Base-by-base conservation (phyloP, 2,797 vertebrate genomes). In the Anguilla megastoma region DNA sequence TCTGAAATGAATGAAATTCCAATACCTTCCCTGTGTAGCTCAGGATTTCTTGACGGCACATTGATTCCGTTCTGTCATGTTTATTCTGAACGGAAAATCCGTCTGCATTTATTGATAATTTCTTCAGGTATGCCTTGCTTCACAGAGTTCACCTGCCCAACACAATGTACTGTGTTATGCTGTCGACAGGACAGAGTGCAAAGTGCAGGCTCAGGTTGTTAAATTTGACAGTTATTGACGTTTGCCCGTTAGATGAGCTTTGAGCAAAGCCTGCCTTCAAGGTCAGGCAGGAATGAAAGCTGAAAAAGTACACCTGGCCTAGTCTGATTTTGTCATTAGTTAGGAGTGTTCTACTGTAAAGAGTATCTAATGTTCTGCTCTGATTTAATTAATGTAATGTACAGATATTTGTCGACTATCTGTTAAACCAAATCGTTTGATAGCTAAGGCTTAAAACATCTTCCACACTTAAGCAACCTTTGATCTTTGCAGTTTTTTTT, bases 1-100 rank as follows among this genome's bases (percentile, higher is more conserved):
- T 88, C 89, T 91, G 89, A 89, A 90, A 76, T 89, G 86, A 93
- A 94, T 90, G 82, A 76, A 94, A 93, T 92, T 90, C 85, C 92
- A 87, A 93, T 94, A 91, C 86, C 14, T 71, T 84, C 82, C 27
- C 24, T 27, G 24, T 30, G 24, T 54, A 27, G 50, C 50, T 52
- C 24, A 5, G 3, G 36, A 66, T 84, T 54, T 54, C 58, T 74
- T 58, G 63, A 80, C 48, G 9, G 36, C 2, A 16, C 18, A 48
- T 21, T 24, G 12, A 21, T 8, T 80, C 41, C 14, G 1, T 21
- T 80, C 33, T 21, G 14, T 80, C 76, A 80, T 24, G 76, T 80
- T 80, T 41, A 48, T 21, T 80, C 21, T 54, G 12, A 84, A 14
- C 27, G 27, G 82, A 54, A 48, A 84, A 52, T 52, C 45, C 12